Base-by-base conservation (phyloP, 2,888 invertebrate species). In the Gastrophysa polygoni region DNA sequence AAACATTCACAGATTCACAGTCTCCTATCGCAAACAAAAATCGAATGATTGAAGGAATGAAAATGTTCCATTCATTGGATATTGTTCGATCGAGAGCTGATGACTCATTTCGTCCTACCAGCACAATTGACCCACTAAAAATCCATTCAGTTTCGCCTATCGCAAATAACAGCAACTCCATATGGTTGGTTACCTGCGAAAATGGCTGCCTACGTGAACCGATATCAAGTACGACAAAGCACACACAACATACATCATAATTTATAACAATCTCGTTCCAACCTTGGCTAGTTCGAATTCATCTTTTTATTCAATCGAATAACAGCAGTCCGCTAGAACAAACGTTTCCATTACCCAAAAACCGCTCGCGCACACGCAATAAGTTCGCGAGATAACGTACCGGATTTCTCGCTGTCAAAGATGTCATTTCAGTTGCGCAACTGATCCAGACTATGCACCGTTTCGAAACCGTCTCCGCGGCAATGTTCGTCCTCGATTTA, bases 241-340 rank as follows among this genome's bases (percentile, higher is more conserved):
- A 54, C 43, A 43, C 52, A 52, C 51, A 52, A 34, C 11, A 18
- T 2, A 8, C 5, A 29, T 24, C 14, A 59, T 62, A 67, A 63
- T 61, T 43, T 52, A 47, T 61, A 67, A 69, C 71, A 69, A 66
- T 71, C 69, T 63, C 67, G 47, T 66, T 59, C 38, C 51, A 61
- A 67, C 71, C 71, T 71, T 71, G 71, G 62, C 54, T 59, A 64
- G 63, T 59, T 63, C 61, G 63, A 61, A 60, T 63, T 66, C 57
- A 62, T 67, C 61, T 55, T 61, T 61, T 61, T 59, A 64, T 61
- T 64, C 59, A 57, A 64, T 64, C 57, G 59, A 63, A 59, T 50
- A 49, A 44, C 55, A 56, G 49, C 62, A 58, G 62, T 62, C 62
- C 57, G 24, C 54, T 17, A 29, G 50, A 48, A 49, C 50, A 51